Percentiles rank a stretch among this genome's conserved stretches.
Evolutionary conservation across 2,113 vertebrate species (phyloP).

Genomic region (Osmerus eperlanus): DNA sequence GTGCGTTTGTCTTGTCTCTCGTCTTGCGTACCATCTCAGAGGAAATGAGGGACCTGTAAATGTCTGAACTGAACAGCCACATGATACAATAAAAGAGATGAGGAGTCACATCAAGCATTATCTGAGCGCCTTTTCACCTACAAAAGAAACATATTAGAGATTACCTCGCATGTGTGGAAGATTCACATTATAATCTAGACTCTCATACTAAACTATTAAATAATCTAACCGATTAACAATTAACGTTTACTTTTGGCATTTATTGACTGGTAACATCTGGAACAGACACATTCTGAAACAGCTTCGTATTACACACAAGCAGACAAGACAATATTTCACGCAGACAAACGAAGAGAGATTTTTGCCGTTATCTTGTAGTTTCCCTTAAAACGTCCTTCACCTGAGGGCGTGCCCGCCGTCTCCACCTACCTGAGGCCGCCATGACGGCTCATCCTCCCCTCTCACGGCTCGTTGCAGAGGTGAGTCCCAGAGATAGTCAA

Average conservation of each 20-base stretch:
- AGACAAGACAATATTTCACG: no score
- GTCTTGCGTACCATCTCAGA: constrained; percentile 96
- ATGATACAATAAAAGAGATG: constrained; percentile 96
- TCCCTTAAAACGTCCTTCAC: not conserved
- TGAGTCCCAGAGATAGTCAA: constrained; percentile 88
- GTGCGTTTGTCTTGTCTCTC: constrained; percentile 57
- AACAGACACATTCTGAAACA: no score
- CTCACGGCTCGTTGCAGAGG: constrained; percentile 79
- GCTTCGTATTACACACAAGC: no score
- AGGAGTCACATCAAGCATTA: constrained; percentile 89
- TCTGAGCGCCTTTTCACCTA: constrained; percentile 93
- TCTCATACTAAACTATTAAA: no score
- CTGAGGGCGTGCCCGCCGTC: constrained; percentile 42
- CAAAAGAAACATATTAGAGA: constrained; percentile 98
- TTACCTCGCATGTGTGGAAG: constrained; percentile 99
- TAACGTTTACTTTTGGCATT: not conserved
- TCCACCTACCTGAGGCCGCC: constrained; percentile 86
- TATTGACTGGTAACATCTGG: no score
- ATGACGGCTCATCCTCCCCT: constrained; percentile 86
- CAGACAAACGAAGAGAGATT: no score
- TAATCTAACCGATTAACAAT: not conserved
- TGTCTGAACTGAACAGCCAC: constrained; percentile 91
- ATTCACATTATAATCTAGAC: constrained; percentile 18
- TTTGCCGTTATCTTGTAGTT: not conserved
- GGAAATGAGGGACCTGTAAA: constrained; percentile 92